Percentiles rank a stretch among this genome's conserved stretches.
phyloP scores from a whole-genome alignment of 2,113 vertebrate genomes.

The Tautogolabrus adspersus region DNA sequence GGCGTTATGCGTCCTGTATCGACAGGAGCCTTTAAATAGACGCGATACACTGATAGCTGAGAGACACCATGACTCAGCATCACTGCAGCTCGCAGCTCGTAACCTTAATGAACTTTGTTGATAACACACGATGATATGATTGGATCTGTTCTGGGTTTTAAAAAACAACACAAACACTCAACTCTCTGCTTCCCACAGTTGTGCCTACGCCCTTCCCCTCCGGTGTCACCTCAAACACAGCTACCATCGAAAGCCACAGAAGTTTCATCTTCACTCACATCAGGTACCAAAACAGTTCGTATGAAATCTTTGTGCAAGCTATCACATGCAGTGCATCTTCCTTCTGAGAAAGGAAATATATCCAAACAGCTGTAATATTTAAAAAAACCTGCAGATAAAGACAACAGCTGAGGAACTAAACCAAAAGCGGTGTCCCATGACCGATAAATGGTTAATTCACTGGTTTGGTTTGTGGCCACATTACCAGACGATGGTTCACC shows the following conservation, averaged over 20 bases:
- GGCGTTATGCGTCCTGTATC: too few relatives aligned
- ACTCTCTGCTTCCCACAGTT: conserved; percentile 26
- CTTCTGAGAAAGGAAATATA: conserved; percentile 17
- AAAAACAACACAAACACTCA: not conserved
- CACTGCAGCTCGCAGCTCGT: not conserved
- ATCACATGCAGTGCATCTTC: not conserved
- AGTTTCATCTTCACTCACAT: conserved; percentile 86
- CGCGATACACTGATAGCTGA: conserved; percentile 2
- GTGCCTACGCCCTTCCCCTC: conserved; percentile 34
- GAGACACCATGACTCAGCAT: conserved; percentile 24
- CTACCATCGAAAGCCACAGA: conserved; percentile 82
- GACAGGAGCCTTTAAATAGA: too few relatives aligned
- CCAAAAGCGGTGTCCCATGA: conserved; percentile 32
- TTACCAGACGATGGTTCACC: conserved; percentile 36
- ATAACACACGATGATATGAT: not conserved
- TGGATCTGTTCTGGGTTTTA: not conserved
- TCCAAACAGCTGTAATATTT: conserved; percentile 18
- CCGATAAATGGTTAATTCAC: conserved; percentile 38
- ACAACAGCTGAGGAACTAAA: conserved; percentile 32
- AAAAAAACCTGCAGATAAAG: conserved; percentile 16
- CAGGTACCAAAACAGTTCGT: conserved; percentile 84
- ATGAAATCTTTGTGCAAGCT: conserved; percentile 1
- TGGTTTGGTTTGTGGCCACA: conserved; percentile 45
- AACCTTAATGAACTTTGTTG: conserved; percentile 2
- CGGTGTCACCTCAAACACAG: conserved; percentile 31